phyloP scores from a whole-genome alignment of 1,140 invertebrate species.

The Luehdorfia chinensis region DNA sequence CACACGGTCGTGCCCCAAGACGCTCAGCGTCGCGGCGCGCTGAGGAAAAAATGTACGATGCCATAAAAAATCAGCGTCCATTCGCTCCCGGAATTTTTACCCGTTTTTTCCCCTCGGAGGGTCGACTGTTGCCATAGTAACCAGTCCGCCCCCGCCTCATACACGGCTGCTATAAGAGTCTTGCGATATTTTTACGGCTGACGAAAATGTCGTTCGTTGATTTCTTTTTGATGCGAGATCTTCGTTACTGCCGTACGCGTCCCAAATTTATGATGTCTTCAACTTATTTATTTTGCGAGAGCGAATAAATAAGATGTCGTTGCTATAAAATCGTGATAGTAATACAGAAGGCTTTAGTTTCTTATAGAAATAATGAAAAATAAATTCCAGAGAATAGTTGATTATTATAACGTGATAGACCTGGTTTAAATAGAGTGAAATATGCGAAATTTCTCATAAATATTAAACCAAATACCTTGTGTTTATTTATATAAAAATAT shows the following conservation, averaged over 20 bases:
- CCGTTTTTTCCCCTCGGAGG: conserved; percentile 72
- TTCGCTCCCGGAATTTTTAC: conserved; percentile 71
- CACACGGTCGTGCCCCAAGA: conserved; percentile 27
- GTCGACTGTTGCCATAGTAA: conserved; percentile 60
- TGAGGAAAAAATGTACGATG: conserved; percentile 72
- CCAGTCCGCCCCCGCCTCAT: conserved; percentile 35
- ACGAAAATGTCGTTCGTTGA: conserved; percentile 35
- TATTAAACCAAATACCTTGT: too few relatives aligned
- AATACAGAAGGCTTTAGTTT: too few relatives aligned
- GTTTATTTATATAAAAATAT: too few relatives aligned
- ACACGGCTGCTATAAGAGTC: conserved; percentile 39
- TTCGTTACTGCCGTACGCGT: conserved; percentile 15
- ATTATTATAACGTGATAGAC: too few relatives aligned
- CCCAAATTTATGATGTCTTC: conserved; percentile 5
- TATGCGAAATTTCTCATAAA: too few relatives aligned
- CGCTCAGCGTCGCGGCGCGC: conserved; percentile 54
- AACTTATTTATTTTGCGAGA: conserved; percentile 2
- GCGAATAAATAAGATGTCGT: too few relatives aligned
- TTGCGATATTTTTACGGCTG: conserved; percentile 62
- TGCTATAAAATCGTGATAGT: too few relatives aligned
- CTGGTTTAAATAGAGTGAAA: too few relatives aligned
- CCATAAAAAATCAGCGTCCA: conserved; percentile 75
- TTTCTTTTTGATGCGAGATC: conserved; percentile 30
- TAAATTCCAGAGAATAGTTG: too few relatives aligned
- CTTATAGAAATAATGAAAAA: too few relatives aligned